A percentile compares a stretch with the other conserved stretches of the same genome.
phyloP scores from a whole-genome alignment of 2,888 invertebrate genomes.

The Leistus spinibarbis region DNA sequence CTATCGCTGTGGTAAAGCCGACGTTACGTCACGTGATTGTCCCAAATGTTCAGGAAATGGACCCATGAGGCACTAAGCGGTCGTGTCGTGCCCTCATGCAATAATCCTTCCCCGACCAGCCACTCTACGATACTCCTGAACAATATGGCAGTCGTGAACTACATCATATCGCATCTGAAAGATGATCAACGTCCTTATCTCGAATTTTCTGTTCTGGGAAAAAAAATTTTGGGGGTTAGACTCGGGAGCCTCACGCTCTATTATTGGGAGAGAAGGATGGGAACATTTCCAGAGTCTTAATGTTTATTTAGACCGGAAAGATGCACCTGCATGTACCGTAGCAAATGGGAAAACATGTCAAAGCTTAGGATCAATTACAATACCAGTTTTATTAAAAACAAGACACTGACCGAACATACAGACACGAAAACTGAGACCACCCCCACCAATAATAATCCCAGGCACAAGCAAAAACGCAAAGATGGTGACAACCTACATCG shows the following conservation, averaged over 20 bases:
- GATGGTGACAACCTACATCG: too few species aligned
- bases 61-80: too few species aligned
- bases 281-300: not conserved
- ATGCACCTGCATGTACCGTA: not conserved
- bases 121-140: too few species aligned
- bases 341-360: conserved; percentile 6
- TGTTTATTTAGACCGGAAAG: not conserved
- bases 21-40: not conserved
- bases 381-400: too few species aligned
- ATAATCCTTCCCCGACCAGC: too few species aligned
- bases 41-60: not conserved
- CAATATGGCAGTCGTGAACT: conserved; percentile 1
- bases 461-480: too few species aligned
- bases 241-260: conserved; percentile 6
- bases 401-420: too few species aligned
- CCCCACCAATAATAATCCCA: too few species aligned
- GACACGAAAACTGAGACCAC: too few species aligned
- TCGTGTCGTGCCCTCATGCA: too few species aligned
- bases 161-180: conserved; percentile 1
- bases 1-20: not conserved
- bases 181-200: conserved; percentile 21
- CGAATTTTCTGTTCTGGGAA: conserved; percentile 15
- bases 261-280: conserved; percentile 9
- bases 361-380: not conserved
- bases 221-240: conserved; percentile 20